Evolutionary conservation across 2,888 invertebrate genomes (phyloP).

Genomic region (Pharmacophagus antenor): DNA sequence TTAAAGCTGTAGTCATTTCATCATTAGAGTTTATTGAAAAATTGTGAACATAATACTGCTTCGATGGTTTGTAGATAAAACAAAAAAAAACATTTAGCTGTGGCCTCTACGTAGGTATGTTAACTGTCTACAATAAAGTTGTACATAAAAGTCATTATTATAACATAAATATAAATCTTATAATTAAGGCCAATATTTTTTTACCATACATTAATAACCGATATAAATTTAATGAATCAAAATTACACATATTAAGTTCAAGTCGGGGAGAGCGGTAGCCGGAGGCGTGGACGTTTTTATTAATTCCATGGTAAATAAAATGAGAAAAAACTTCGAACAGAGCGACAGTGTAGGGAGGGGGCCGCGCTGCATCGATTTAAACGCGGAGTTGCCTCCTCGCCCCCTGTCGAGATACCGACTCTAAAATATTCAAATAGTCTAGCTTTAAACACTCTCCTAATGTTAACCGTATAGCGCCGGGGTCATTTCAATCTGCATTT

Average conservation of each 20-base stretch:
- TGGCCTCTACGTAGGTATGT: no score
- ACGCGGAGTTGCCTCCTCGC: slow-evolving; percentile 40
- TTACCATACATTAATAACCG: no score
- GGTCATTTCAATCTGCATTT: slow-evolving; percentile 16
- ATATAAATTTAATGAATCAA: neutral
- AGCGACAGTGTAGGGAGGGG: slow-evolving; percentile 46
- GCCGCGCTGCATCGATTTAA: slow-evolving; percentile 56
- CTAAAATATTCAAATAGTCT: slow-evolving; percentile 55
- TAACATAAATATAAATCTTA: no score
- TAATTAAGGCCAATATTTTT: no score
- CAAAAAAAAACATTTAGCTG: no score
- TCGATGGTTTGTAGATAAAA: no score
- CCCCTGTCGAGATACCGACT: slow-evolving; percentile 36
- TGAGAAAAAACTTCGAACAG: slow-evolving; percentile 45
- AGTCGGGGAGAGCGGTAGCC: neutral
- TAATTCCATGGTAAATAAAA: slow-evolving; percentile 58
- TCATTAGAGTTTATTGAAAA: no score
- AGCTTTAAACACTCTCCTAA: slow-evolving; percentile 44
- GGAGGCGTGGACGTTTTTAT: slow-evolving; percentile 49
- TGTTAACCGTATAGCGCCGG: slow-evolving; percentile 15
- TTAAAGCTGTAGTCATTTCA: no score
- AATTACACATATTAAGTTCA: neutral
- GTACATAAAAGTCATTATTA: no score
- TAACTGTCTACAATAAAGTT: no score
- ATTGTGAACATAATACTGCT: no score